Evolutionary conservation across 2,797 vertebrate genomes (phyloP), one percentile per base, ranked within the genome.

Genomic region (Bucorvus abyssinicus): DNA sequence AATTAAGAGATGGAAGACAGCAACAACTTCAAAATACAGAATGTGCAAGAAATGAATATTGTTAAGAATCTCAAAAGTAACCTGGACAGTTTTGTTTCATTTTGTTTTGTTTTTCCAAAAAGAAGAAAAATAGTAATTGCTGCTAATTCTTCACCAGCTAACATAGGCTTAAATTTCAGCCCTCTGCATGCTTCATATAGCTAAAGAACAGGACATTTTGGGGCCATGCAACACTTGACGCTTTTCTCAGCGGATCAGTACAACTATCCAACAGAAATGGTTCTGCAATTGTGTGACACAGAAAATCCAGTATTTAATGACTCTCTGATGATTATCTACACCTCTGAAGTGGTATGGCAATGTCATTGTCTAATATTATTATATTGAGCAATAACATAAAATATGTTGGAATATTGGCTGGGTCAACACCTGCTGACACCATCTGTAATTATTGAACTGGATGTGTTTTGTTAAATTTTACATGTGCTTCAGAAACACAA

Each of bases 361-460:
- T 97, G 83, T 92, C 56, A 2, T 92, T 96, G 68, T 88, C 93
- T 96, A 87, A 91, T 83, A 56, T 88, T 90, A 80, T 97, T 95
- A 77, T 84, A 90, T 52, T 87, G 89, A 78, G 64, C 73, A 96
- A 95, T 93, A 96, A 94, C 57, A 90, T 87, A 92, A 95, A 96
- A 93, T 91, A 91, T 90, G 86, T 85, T n/a, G 12, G 73, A 91
- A 64, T 78, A 93, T 69, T 90, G 83, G 49, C 87, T 86, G 56
- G n/a, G 63, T 90, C 90, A 94, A 87, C 95, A 97, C 87, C 93
- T 96, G 3, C 74, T 84, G 44, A 96, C 93, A 84, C 59, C 65
- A 78, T 89, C 49, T 88, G 81, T 79, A 93, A 90, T 93, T 96
- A 97, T 95, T 95, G 89, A 91, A 80, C 44, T 3, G 70, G 74